A percentile compares a stretch with the other conserved stretches of the same genome.
Conservation (phyloP, 2,113 vertebrate genomes). For the Plecotus auritus region DNA sequence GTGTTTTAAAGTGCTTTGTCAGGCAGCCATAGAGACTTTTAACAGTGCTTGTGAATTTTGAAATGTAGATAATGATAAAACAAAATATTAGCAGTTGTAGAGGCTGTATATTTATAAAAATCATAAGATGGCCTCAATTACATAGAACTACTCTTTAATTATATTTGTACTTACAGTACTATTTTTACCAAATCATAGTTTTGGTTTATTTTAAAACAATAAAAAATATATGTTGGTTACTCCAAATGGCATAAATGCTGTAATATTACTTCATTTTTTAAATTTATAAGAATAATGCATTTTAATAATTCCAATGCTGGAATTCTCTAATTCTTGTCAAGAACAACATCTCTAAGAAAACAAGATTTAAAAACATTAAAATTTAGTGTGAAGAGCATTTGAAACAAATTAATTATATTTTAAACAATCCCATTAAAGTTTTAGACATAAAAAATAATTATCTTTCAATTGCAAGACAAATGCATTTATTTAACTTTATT, state of each 20-base stretch:
- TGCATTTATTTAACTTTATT: neutral
- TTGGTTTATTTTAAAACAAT: neutral
- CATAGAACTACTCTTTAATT: neutral
- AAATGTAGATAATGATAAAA: neutral
- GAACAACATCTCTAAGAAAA: neutral
- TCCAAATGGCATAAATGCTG: neutral
- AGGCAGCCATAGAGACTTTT: neutral
- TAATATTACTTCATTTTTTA: neutral
- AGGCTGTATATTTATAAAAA: neutral
- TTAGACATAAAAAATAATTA: neutral
- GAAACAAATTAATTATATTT: neutral
- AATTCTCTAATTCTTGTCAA: neutral
- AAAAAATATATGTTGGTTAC: neutral
- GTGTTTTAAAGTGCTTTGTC: neutral
- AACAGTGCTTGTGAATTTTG: neutral
- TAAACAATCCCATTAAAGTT: neutral
- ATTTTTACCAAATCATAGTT: neutral
- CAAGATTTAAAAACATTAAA: neutral
- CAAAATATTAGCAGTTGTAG: neutral
- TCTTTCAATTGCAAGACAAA: neutral
- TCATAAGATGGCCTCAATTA: neutral
- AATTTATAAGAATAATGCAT: neutral
- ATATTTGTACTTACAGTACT: neutral
- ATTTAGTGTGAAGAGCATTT: neutral
- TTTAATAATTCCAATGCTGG: neutral